Evolutionary conservation across 1,140 invertebrate genomes (phyloP), one percentile per base, ranked within the genome.

Genomic region (Caenorhabditis brenneri): DNA sequence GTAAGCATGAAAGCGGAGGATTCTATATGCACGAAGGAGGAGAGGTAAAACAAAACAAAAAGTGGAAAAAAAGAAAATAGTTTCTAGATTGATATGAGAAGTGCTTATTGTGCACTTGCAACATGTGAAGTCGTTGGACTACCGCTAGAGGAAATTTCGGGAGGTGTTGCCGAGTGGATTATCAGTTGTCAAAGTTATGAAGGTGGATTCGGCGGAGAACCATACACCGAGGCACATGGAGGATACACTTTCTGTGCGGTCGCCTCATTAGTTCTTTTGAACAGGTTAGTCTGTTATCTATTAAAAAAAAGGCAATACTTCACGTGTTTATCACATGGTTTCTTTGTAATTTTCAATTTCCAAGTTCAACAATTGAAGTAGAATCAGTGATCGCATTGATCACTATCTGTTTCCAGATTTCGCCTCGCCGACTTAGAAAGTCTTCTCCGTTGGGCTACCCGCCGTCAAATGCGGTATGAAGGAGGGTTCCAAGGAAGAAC

Each of bases 231-330:
- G 92, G 97, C 97, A 29, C 97, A 99, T 92, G 97, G 97, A 7
- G 97, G 97, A 27, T 99, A 99, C 92, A 94, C 96, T 7, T 99
- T 97, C 92, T 99, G 97, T 93, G 97, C 95, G 15, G 93, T 99
- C 48, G 96, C 97, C 65, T 93, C 95, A 2, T 92, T 99, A n/a
- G 93, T 94, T 24, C 91, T 99, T 79, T 92, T 99, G 7, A 94
- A 94, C 85, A 93, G 94, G 90, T 93, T 94, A n/a, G 91, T 94
- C 84, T 79, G 42, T 83, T 78, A 46, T 74, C 53, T 48, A 22
- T 31, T 0, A 27, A 51, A 79, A 31, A 19, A 60, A 24, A 74
- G 22, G 36, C 42, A 24, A n/a, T 12, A 48, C 4, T 16, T 65
- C 65, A 74, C 36, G 65, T 74, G 65, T 42, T 6, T 22, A 46